phyloP scores from a whole-genome alignment of 2,797 vertebrate genomes.

The Phataginus tricuspis region DNA sequence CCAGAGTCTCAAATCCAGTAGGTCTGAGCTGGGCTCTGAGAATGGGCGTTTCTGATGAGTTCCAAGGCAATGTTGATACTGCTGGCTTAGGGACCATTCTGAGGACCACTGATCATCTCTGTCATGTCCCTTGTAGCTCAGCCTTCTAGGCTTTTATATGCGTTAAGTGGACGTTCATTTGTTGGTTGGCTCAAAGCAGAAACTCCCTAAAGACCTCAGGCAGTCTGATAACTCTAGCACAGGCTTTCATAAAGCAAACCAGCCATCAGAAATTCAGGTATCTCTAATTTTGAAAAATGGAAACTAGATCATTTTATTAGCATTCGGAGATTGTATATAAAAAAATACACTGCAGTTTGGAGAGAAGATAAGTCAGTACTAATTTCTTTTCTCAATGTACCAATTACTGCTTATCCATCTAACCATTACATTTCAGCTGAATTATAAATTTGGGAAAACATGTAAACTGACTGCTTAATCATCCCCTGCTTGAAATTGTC shows the following conservation, averaged over 20 bases:
- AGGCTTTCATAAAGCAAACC: constrained; percentile 55
- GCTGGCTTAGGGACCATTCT: neutral
- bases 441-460: constrained; percentile 62
- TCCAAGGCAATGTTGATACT: neutral
- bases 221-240: constrained; percentile 42
- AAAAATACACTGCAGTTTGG: constrained; percentile 61
- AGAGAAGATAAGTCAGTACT: constrained; percentile 71
- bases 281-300: constrained; percentile 65
- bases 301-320: constrained; percentile 73
- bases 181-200: neutral
- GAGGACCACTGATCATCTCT: neutral
- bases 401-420: constrained; percentile 73
- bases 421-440: constrained; percentile 58
- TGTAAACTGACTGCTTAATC: constrained; percentile 31
- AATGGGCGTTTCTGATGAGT: constrained; percentile 14
- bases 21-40: neutral
- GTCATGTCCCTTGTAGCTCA: neutral
- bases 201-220: constrained; percentile 33
- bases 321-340: constrained; percentile 67
- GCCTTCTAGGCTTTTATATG: neutral
- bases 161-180: neutral
- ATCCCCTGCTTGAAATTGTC: neutral
- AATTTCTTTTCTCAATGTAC: constrained; percentile 74
- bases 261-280: constrained; percentile 50
- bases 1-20: neutral